These are phyloP conservation scores for Incurvaria masculella DNA, from an alignment of 2,888 invertebrate genomes.

Conservation along the genomic window DNA sequence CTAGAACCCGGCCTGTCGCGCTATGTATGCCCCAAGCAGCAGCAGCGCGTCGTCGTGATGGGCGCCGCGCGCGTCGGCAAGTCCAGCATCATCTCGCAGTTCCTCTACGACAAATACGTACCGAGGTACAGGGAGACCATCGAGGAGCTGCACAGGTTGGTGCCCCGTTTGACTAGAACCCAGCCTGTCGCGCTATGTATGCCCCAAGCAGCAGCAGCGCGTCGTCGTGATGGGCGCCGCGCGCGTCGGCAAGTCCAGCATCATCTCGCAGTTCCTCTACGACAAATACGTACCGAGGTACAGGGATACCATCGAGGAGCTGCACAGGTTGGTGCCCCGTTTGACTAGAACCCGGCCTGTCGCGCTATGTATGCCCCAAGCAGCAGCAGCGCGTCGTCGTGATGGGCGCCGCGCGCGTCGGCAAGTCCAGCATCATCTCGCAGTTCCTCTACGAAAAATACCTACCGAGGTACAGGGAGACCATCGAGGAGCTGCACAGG, in stretches of 20 bases:
- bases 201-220: slow-evolving; percentile 21
- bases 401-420: slow-evolving; percentile 49
- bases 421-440: slow-evolving; percentile 60
- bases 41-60: slow-evolving; percentile 33
- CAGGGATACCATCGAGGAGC: slow-evolving; percentile 62
- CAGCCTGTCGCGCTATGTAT: too few species aligned
- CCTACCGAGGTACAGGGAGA: slow-evolving; percentile 55
- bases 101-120: slow-evolving; percentile 55
- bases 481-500: slow-evolving; percentile 62
- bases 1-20: too few species aligned
- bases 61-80: slow-evolving; percentile 56
- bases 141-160: slow-evolving; percentile 56
- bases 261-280: slow-evolving; percentile 59
- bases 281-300: slow-evolving; percentile 54
- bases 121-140: slow-evolving; percentile 60
- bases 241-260: slow-evolving; percentile 59
- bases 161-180: too few species aligned
- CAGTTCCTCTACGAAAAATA: slow-evolving; percentile 59
- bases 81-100: slow-evolving; percentile 58
- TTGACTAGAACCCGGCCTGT: too few species aligned
- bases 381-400: slow-evolving; percentile 29
- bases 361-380: too few species aligned
- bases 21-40: slow-evolving; percentile 16
- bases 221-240: slow-evolving; percentile 42
- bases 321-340: slow-evolving; percentile 38